phyloP scores from a whole-genome alignment of 2,888 invertebrate species.

The Synanthedon tipuliformis region DNA sequence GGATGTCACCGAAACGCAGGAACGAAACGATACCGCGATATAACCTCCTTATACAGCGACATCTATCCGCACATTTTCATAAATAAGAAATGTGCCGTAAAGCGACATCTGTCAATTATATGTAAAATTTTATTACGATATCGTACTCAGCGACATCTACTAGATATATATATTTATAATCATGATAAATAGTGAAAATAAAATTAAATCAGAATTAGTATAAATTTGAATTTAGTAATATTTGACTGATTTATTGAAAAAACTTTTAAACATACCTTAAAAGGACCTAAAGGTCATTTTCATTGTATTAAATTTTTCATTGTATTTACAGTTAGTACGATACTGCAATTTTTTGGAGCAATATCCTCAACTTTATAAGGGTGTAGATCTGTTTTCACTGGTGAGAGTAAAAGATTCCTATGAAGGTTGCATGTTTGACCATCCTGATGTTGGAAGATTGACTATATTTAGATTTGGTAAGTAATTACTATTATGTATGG shows the following conservation, averaged over 20 bases:
- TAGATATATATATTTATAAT: too few relatives aligned
- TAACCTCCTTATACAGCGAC: neutral
- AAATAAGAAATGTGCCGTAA: too few relatives aligned
- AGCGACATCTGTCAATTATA: too few relatives aligned
- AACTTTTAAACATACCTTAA: neutral
- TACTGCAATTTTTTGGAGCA: conserved; percentile 45
- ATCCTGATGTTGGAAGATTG: conserved; percentile 43
- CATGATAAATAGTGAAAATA: too few relatives aligned
- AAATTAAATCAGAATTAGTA: too few relatives aligned
- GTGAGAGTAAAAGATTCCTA: conserved; percentile 34
- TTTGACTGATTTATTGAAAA: neutral
- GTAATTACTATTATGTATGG: conserved; percentile 5
- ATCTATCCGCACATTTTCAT: too few relatives aligned
- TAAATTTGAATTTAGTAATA: too few relatives aligned
- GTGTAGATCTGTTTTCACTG: conserved; percentile 51
- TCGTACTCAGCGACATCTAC: too few relatives aligned
- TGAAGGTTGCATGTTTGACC: conserved; percentile 41
- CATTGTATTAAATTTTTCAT: too few relatives aligned
- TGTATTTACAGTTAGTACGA: conserved; percentile 38
- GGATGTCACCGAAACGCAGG: neutral
- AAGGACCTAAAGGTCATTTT: neutral
- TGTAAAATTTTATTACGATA: too few relatives aligned
- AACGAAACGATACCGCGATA: neutral
- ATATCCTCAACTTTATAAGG: conserved; percentile 36
- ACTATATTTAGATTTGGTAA: conserved; percentile 49